These are phyloP conservation scores for Clarias platycephalus DNA, from an alignment of 2,797 vertebrate species.

Conservation along the genomic window DNA sequence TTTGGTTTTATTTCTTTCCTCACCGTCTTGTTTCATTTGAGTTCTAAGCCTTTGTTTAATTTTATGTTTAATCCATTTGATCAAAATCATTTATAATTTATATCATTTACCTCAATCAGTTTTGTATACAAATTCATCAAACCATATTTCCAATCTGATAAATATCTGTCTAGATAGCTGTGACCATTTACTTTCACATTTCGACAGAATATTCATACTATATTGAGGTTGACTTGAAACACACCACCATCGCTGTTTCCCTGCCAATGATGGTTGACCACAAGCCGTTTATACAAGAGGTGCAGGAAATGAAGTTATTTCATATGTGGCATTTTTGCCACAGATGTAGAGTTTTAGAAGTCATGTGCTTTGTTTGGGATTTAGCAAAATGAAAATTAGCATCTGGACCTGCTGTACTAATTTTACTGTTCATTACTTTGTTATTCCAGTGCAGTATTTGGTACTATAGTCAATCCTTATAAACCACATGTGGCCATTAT, in stretches of 20 bases:
- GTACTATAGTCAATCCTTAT: not conserved
- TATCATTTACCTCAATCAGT: not conserved
- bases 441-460: conserved; percentile 12
- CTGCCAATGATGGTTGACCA: not conserved
- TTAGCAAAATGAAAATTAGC: conserved; percentile 16
- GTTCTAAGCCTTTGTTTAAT: not conserved
- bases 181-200: not conserved
- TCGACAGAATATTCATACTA: not conserved
- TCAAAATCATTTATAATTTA: not conserved
- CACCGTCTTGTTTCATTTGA: conserved; percentile 9
- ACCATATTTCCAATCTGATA: not conserved
- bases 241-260: not conserved
- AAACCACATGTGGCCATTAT: not conserved
- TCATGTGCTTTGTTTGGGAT: conserved; percentile 30
- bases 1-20: conserved; percentile 56
- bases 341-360: conserved; percentile 47
- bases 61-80: not conserved
- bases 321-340: conserved; percentile 31
- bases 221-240: not conserved
- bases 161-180: not conserved
- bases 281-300: not conserved
- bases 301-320: not conserved
- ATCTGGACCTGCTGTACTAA: conserved; percentile 33
- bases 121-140: not conserved
- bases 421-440: conserved; percentile 16